A percentile compares a stretch with the other conserved stretches of the same genome.
Evolutionary conservation across 2,797 vertebrate genomes (phyloP).

Genomic region (Esox masquinongy): DNA sequence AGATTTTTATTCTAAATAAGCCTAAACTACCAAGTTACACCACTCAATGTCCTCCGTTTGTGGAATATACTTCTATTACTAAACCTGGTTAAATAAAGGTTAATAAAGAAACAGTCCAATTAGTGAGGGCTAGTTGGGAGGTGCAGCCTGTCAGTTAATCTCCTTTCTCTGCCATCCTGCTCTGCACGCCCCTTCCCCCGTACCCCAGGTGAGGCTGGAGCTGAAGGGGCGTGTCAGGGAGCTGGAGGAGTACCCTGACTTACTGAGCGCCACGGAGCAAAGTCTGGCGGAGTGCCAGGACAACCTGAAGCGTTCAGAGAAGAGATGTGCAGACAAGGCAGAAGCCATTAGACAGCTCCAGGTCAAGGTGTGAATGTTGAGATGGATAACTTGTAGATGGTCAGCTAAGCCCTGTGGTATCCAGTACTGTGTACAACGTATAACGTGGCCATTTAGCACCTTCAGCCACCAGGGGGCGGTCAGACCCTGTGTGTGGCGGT

Average conservation of each 20-base stretch:
- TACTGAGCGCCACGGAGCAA: conserved; percentile 72
- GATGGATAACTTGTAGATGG: background rate
- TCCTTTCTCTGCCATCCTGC: conserved; percentile 42
- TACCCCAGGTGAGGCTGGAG: conserved; percentile 78
- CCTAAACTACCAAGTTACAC: no score
- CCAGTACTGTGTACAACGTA: conserved; percentile 16
- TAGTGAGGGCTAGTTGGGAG: background rate
- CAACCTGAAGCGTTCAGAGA: conserved; percentile 67
- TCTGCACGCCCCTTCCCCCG: background rate
- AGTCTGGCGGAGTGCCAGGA: conserved; percentile 74
- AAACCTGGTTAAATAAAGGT: background rate
- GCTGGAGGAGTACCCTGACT: conserved; percentile 70
- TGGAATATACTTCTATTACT: no score
- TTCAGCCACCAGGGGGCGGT: conserved; percentile 59
- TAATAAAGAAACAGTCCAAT: background rate
- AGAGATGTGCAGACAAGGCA: conserved; percentile 70
- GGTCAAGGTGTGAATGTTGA: conserved; percentile 74
- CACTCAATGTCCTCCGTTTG: background rate
- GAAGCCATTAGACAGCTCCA: conserved; percentile 76
- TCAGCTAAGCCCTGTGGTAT: conserved; percentile 12
- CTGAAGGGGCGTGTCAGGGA: conserved; percentile 69
- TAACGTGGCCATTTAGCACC: background rate
- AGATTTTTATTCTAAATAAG: no score
- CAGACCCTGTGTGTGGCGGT: conserved; percentile 17
- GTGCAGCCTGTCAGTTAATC: conserved; percentile 16